A percentile compares a stretch with the other conserved stretches of the same genome.
Evolutionary conservation across 2,888 invertebrate genomes (phyloP).

Genomic region (Aspidiotus destructor): DNA sequence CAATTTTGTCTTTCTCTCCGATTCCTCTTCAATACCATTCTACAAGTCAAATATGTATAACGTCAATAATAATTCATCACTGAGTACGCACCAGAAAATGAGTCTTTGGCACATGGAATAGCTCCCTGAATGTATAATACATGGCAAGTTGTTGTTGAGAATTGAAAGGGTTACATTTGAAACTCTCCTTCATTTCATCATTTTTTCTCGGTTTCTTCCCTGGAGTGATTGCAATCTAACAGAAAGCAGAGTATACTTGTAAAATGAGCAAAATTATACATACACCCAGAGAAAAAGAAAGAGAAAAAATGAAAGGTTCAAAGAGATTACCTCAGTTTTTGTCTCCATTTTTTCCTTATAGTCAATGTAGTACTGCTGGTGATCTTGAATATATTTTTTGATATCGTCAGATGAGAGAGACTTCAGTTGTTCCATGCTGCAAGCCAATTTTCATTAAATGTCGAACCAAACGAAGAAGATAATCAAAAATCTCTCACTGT

Average conservation of each 20-base stretch:
- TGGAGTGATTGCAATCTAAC: neutral
- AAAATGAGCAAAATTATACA: neutral
- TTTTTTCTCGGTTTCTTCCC: neutral
- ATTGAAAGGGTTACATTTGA: slow-evolving; percentile 29
- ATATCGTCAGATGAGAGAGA: slow-evolving; percentile 10
- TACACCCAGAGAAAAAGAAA: neutral
- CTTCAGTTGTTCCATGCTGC: slow-evolving; percentile 19
- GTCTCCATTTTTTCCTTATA: neutral
- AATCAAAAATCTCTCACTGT: no score
- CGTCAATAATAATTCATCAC: neutral
- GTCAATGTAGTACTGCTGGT: slow-evolving; percentile 19
- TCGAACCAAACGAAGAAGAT: neutral
- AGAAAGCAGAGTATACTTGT: neutral
- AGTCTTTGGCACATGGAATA: slow-evolving; percentile 13
- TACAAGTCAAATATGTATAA: no score
- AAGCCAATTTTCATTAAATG: neutral
- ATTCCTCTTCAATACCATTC: no score
- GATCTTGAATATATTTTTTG: slow-evolving; percentile 12
- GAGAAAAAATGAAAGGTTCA: neutral
- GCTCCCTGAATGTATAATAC: slow-evolving; percentile 12
- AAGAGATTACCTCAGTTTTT: neutral
- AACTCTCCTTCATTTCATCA: slow-evolving; percentile 14
- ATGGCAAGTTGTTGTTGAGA: slow-evolving; percentile 24
- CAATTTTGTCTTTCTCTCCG: no score
- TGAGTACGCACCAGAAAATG: slow-evolving; percentile 10